A percentile compares a stretch with the other conserved stretches of the same genome.
Evolutionary conservation across 53 echinoderm and acorn worm genomes (phyloP).

Genomic region (Apostichopus leukothele): DNA sequence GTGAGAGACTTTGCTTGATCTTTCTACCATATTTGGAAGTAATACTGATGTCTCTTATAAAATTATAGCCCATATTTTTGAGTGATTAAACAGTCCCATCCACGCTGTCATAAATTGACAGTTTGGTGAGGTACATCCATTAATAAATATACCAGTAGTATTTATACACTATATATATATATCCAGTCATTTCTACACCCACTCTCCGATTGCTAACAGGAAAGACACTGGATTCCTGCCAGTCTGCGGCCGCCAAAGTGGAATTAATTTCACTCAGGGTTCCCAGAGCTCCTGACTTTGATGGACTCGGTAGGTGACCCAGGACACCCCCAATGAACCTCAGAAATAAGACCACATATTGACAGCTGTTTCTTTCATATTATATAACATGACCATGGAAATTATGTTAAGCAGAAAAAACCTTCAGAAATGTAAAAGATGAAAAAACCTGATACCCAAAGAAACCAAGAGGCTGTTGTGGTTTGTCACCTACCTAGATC

Average conservation of each 20-base stretch:
- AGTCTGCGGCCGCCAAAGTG: not conserved
- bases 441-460: not conserved
- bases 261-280: not conserved
- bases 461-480: not conserved
- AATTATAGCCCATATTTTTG: no score
- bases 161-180: no score
- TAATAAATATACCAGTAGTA: no score
- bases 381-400: not conserved
- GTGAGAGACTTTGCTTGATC: no score
- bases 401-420: no score
- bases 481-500: not conserved
- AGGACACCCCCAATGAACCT: not conserved
- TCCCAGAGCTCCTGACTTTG: not conserved
- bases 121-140: no score
- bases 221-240: not conserved
- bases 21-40: no score
- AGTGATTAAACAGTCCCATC: no score
- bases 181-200: not conserved
- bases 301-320: not conserved
- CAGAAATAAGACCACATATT: not conserved
- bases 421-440: not conserved
- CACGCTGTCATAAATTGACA: no score
- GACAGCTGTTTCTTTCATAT: not conserved
- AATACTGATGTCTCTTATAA: no score
- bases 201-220: not conserved